Evolutionary conservation across 1,140 invertebrate genomes (phyloP).

Genomic region (Lordiphosa stackelbergi): DNA sequence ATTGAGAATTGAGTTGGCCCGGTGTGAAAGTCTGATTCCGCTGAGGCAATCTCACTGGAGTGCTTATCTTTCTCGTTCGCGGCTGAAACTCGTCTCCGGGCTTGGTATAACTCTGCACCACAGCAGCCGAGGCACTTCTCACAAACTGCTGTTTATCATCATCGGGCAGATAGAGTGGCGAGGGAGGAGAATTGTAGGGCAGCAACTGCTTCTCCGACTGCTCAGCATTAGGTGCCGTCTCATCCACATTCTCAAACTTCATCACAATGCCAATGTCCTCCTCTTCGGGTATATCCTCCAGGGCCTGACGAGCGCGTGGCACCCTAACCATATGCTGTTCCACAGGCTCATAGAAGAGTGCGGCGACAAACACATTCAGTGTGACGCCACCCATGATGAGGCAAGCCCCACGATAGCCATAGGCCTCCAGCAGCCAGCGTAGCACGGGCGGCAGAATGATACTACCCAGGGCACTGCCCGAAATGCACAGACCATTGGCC

Average conservation of each 20-base stretch:
- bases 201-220: conserved; percentile 46
- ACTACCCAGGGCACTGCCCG: conserved; percentile 89
- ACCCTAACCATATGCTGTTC: conserved; percentile 86
- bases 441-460: conserved; percentile 88
- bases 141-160: conserved; percentile 77
- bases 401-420: conserved; percentile 88
- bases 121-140: conserved; percentile 79
- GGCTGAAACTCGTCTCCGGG: conserved; percentile 63
- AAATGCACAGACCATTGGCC: conserved; percentile 93
- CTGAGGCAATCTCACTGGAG: conserved; percentile 74
- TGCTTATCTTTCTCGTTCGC: conserved; percentile 79
- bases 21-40: conserved; percentile 78
- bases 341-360: conserved; percentile 89
- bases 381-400: conserved; percentile 89
- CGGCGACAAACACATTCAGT: conserved; percentile 89
- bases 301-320: conserved; percentile 62
- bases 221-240: conserved; percentile 61
- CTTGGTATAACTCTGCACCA: conserved; percentile 74
- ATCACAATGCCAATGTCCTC: conserved; percentile 75
- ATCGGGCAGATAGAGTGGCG: conserved; percentile 47
- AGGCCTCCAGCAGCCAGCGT: conserved; percentile 83
- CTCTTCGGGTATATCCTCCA: conserved; percentile 74
- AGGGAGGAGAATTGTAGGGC: conserved; percentile 60
- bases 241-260: conserved; percentile 72
- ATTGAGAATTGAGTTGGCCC: conserved; percentile 80